These are phyloP conservation scores for Hedychridium roseum DNA, from an alignment of 2,888 invertebrate genomes.

Conservation along the genomic window DNA sequence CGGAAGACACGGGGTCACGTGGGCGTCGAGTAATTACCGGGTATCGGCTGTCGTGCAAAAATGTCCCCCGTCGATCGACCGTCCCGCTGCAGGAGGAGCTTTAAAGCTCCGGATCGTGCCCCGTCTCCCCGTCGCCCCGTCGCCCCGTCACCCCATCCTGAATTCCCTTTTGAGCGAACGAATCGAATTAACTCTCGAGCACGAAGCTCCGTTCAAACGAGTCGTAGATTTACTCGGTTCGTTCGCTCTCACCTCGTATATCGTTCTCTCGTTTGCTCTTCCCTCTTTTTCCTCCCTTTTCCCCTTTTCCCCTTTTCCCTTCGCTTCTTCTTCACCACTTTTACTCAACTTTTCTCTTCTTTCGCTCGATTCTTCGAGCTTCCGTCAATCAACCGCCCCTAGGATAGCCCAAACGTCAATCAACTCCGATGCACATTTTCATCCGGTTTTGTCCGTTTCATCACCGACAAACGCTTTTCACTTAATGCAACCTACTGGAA, in stretches of 20 bases:
- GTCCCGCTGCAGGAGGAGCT: background rate
- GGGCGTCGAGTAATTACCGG: conserved; percentile 18
- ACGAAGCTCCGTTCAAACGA: conserved; percentile 23
- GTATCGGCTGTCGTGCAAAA: conserved; percentile 19
- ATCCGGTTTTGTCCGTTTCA: no score
- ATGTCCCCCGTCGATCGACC: conserved; percentile 12
- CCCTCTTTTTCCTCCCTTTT: conserved; percentile 15
- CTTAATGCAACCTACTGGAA: no score
- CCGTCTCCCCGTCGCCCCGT: conserved; percentile 15
- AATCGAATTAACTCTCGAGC: conserved; percentile 27
- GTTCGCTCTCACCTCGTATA: no score
- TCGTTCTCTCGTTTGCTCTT: conserved; percentile 25
- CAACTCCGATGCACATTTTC: no score
- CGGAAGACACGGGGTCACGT: conserved; percentile 2
- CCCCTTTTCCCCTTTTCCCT: no score
- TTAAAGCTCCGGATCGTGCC: conserved; percentile 5
- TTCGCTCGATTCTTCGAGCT: no score
- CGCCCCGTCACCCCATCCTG: conserved; percentile 7
- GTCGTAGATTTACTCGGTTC: conserved; percentile 28
- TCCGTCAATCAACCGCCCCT: no score
- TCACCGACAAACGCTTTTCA: no score
- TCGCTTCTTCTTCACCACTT: no score
- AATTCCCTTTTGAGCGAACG: conserved; percentile 7
- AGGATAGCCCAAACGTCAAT: no score
- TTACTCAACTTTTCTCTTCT: no score